These are phyloP conservation scores for Sternotherus odoratus DNA, from an alignment of 2,797 vertebrate genomes.

Conservation along the genomic window DNA sequence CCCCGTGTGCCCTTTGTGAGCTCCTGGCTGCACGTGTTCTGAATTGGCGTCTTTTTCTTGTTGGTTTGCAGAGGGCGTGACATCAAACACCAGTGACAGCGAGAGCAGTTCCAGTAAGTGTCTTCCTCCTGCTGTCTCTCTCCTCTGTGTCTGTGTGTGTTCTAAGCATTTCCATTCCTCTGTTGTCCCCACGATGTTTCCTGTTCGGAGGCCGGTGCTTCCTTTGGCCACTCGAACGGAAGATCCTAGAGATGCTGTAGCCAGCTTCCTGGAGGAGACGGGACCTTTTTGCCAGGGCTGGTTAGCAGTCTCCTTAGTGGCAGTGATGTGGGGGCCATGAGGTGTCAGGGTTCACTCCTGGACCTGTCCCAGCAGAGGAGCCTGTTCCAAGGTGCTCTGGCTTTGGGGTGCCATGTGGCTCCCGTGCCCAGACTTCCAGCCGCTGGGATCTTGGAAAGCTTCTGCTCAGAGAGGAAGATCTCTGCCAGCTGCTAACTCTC, in stretches of 20 bases:
- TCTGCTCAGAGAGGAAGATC: background rate
- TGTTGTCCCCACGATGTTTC: conserved; percentile 25
- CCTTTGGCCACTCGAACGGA: conserved; percentile 59
- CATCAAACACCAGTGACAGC: conserved; percentile 99
- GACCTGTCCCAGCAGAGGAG: background rate
- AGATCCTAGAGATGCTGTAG: conserved; percentile 62
- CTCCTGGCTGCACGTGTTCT: conserved; percentile 66
- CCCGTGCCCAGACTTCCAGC: background rate
- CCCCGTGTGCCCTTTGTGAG: conserved; percentile 26
- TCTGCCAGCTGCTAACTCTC: no score
- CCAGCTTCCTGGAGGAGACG: conserved; percentile 5
- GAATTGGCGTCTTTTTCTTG: conserved; percentile 78
- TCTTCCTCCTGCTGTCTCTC: conserved; percentile 52
- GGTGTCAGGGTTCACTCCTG: background rate
- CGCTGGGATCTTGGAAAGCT: background rate
- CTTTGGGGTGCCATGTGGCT: background rate
- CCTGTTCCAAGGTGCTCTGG: background rate
- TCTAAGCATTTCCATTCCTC: conserved; percentile 49
- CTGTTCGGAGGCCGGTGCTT: conserved; percentile 70
- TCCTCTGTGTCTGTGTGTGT: background rate
- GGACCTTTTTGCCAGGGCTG: background rate
- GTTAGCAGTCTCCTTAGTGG: background rate
- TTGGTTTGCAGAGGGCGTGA: conserved; percentile 95
- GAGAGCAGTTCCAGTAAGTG: conserved; percentile 99
- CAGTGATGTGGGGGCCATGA: background rate